These are phyloP conservation scores for Hozukius guyotensis DNA, from an alignment of 2,797 vertebrate species.

Conservation along the genomic window DNA sequence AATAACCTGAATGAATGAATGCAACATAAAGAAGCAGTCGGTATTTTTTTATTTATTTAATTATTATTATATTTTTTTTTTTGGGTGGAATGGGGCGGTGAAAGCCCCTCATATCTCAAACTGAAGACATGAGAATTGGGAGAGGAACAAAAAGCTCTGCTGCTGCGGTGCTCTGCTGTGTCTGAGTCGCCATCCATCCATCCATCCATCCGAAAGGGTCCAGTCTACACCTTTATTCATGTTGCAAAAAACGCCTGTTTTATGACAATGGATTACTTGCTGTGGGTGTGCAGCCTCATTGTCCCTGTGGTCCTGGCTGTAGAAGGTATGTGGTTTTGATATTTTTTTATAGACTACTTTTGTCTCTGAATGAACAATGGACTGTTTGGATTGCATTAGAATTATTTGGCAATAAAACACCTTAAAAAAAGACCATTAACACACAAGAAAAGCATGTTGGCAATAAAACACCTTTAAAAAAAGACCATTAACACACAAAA, in stretches of 20 bases:
- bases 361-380: constrained; percentile 53
- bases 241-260: constrained; percentile 78
- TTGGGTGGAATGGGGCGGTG: constrained; percentile 34
- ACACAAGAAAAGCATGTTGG: not conserved
- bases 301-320: constrained; percentile 83
- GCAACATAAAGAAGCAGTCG: constrained; percentile 5
- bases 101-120: constrained; percentile 20
- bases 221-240: constrained; percentile 79
- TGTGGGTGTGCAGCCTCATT: constrained; percentile 84
- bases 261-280: constrained; percentile 88
- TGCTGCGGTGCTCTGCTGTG: constrained; percentile 51
- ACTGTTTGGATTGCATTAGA: not conserved
- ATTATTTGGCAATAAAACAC: constrained; percentile 9
- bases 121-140: constrained; percentile 58
- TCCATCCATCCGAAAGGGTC: constrained; percentile 63
- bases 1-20: constrained; percentile 40
- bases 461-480: not conserved
- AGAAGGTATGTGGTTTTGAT: constrained; percentile 76
- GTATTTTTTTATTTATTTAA: not conserved
- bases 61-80: not conserved
- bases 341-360: constrained; percentile 34
- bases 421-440: not conserved
- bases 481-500: not conserved
- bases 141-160: constrained; percentile 52
- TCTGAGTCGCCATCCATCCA: constrained; percentile 68